Evolutionary conservation across 2,797 vertebrate species (phyloP).

Genomic region (Thamnophis elegans): DNA sequence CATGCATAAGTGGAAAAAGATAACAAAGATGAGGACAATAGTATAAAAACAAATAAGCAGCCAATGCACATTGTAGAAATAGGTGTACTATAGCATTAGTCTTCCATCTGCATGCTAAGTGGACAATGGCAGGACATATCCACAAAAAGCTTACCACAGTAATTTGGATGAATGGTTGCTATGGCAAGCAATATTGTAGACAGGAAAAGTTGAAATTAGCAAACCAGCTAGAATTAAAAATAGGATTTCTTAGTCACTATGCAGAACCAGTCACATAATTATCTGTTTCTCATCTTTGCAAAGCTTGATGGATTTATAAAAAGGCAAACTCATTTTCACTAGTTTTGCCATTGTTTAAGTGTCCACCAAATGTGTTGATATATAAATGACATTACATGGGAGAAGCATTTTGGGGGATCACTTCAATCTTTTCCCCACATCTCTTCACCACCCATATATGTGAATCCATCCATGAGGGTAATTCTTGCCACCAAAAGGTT

Average conservation of each 20-base stretch:
- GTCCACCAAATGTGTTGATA: neutral
- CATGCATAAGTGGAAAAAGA: neutral
- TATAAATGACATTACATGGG: neutral
- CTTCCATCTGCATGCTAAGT: neutral
- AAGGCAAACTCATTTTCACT: neutral
- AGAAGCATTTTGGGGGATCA: neutral
- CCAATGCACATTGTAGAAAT: neutral
- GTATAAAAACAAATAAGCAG: neutral
- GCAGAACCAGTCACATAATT: neutral
- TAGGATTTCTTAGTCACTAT: neutral
- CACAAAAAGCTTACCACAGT: neutral
- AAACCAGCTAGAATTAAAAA: neutral
- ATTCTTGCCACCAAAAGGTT: neutral
- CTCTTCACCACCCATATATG: neutral
- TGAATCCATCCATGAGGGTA: neutral
- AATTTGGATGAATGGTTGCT: neutral
- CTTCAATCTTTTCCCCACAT: neutral
- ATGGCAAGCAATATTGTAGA: neutral
- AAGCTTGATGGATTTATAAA: neutral
- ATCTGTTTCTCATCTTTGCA: neutral
- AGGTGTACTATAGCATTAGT: neutral
- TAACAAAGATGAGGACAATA: neutral
- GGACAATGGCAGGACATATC: neutral
- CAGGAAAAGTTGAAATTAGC: neutral
- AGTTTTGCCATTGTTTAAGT: neutral